Conservation (phyloP, 1,140 invertebrate species). For the Sarcophaga peregrina region DNA sequence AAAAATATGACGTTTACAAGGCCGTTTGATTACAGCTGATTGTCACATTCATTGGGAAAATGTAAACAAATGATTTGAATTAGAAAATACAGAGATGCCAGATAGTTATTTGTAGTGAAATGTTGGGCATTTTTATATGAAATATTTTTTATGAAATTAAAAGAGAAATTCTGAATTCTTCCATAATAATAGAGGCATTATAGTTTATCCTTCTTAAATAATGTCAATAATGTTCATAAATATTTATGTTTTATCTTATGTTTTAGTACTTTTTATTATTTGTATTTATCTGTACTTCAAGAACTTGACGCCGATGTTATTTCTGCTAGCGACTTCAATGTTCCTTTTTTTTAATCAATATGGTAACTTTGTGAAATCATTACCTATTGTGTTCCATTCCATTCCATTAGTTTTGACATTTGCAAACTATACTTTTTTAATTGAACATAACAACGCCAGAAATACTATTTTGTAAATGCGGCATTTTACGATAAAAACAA, state of each 20-base stretch:
- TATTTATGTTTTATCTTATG: too few species aligned
- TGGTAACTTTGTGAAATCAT: background rate
- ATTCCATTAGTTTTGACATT: background rate
- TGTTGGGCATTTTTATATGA: background rate
- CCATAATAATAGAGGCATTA: too few species aligned
- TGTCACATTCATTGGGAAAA: background rate
- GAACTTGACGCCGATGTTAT: too few species aligned
- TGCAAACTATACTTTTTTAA: background rate
- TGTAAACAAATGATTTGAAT: background rate
- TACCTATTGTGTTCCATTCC: background rate
- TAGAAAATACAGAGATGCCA: background rate
- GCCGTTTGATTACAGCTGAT: background rate
- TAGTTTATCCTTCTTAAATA: too few species aligned
- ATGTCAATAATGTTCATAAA: too few species aligned
- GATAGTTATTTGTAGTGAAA: background rate
- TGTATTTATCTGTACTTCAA: too few species aligned
- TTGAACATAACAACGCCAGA: background rate
- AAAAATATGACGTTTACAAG: constrained; percentile 10
- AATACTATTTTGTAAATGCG: background rate
- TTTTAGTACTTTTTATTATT: too few species aligned
- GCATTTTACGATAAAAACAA: background rate
- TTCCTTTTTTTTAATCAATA: background rate
- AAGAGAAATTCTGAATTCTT: too few species aligned
- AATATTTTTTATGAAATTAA: background rate
- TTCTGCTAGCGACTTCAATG: background rate